These are phyloP conservation scores for Catocala sponsa DNA, from an alignment of 2,888 invertebrate genomes.

Conservation along the genomic window DNA sequence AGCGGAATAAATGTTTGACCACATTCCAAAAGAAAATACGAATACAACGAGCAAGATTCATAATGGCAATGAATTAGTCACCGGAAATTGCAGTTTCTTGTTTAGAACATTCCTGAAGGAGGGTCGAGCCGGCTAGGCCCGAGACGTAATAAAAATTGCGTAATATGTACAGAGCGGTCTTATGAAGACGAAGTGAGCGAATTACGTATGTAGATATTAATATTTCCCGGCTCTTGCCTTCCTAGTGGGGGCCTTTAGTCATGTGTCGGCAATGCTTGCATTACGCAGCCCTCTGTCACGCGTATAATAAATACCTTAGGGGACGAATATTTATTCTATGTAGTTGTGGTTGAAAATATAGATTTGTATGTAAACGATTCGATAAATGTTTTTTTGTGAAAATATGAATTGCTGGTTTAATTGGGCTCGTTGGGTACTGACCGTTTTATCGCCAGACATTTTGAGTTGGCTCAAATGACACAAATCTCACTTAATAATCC, in stretches of 20 bases:
- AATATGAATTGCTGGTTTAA: too few species aligned
- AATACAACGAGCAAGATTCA: constrained; percentile 75
- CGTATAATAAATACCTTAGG: constrained; percentile 27
- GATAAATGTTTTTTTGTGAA: too few species aligned
- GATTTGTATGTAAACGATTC: too few species aligned
- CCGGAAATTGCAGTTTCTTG: constrained; percentile 80
- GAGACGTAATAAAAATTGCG: constrained; percentile 71
- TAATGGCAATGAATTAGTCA: constrained; percentile 76
- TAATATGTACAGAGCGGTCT: constrained; percentile 64
- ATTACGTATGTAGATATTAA: constrained; percentile 73
- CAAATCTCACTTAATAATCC: not conserved
- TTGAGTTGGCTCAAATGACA: too few species aligned
- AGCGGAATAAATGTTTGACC: constrained; percentile 32
- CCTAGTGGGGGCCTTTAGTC: constrained; percentile 52
- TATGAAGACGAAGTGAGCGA: constrained; percentile 70
- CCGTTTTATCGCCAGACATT: too few species aligned
- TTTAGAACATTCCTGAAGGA: constrained; percentile 74
- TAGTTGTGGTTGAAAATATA: constrained; percentile 5
- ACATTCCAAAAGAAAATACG: constrained; percentile 61
- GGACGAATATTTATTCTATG: constrained; percentile 14
- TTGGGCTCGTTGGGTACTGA: too few species aligned
- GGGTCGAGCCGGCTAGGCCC: constrained; percentile 38
- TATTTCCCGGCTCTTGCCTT: constrained; percentile 57
- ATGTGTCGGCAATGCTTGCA: constrained; percentile 39
- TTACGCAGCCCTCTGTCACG: constrained; percentile 42